phyloP scores from a whole-genome alignment of 2,888 invertebrate species.

The Xylota segnis region DNA sequence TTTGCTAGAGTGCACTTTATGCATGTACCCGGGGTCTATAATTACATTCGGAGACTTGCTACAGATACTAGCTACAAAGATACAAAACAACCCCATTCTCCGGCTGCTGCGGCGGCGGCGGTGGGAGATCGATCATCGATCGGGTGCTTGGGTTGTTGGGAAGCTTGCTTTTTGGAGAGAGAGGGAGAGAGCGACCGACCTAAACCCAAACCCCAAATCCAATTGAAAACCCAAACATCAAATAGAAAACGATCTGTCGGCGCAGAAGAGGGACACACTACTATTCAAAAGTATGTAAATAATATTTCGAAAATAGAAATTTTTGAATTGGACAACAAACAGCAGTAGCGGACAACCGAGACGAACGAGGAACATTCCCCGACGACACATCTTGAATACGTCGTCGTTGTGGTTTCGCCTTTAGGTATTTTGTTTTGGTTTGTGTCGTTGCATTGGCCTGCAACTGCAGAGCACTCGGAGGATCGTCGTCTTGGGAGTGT shows the following conservation, averaged over 20 bases:
- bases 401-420: slow-evolving; percentile 41
- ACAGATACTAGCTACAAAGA: slow-evolving; percentile 6
- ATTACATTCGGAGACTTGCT: slow-evolving; percentile 25
- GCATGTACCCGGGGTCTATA: slow-evolving; percentile 33
- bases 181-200: no score
- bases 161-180: not conserved
- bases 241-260: not conserved
- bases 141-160: not conserved
- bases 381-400: slow-evolving; percentile 71
- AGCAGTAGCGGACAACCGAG: slow-evolving; percentile 63
- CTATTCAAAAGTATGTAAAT: slow-evolving; percentile 35
- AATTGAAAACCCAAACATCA: no score
- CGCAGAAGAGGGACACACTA: not conserved
- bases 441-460: slow-evolving; percentile 50
- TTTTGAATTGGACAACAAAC: slow-evolving; percentile 58
- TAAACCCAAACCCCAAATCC: no score
- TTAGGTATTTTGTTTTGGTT: slow-evolving; percentile 60
- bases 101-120: not conserved
- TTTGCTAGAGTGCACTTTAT: slow-evolving; percentile 44
- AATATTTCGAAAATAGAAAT: slow-evolving; percentile 63
- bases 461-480: slow-evolving; percentile 15
- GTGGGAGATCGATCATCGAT: not conserved
- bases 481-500: slow-evolving; percentile 40
- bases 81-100: slow-evolving; percentile 3
- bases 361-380: slow-evolving; percentile 70